phyloP scores from a whole-genome alignment of 2,888 invertebrate species.

The Hanleya hanleyi region DNA sequence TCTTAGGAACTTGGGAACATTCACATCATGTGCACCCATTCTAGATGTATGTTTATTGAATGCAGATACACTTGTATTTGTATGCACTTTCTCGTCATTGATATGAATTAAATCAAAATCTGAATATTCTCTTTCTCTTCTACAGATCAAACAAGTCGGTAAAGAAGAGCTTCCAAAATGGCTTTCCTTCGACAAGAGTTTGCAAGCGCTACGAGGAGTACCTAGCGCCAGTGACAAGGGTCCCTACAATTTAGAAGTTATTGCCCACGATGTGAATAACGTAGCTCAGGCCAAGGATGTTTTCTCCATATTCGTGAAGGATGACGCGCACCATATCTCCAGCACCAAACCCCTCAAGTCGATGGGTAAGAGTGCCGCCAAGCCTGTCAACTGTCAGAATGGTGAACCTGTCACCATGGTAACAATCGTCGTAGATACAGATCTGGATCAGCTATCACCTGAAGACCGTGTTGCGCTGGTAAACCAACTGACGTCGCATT shows the following conservation, averaged over 20 bases:
- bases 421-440: constrained; percentile 81
- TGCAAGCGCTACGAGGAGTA: constrained; percentile 84
- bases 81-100: background rate
- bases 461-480: constrained; percentile 77
- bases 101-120: background rate
- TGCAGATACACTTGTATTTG: too few species aligned
- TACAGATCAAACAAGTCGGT: too few species aligned
- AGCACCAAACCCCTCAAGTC: constrained; percentile 39
- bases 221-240: constrained; percentile 79
- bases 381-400: constrained; percentile 63
- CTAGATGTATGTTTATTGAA: too few species aligned
- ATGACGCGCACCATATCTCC: constrained; percentile 44
- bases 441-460: constrained; percentile 79
- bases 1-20: too few species aligned
- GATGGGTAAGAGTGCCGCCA: constrained; percentile 50
- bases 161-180: constrained; percentile 65
- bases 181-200: constrained; percentile 80
- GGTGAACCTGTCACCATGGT: constrained; percentile 78
- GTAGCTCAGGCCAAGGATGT: constrained; percentile 77
- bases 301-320: constrained; percentile 80
- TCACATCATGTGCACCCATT: too few species aligned
- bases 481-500: constrained; percentile 56
- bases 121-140: constrained; percentile 11
- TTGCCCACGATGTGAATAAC: constrained; percentile 57
- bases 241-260: constrained; percentile 76